Evolutionary conservation across 1,140 invertebrate species (phyloP), one percentile per base, ranked within the genome.

Genomic region (Scaptomyza montana): DNA sequence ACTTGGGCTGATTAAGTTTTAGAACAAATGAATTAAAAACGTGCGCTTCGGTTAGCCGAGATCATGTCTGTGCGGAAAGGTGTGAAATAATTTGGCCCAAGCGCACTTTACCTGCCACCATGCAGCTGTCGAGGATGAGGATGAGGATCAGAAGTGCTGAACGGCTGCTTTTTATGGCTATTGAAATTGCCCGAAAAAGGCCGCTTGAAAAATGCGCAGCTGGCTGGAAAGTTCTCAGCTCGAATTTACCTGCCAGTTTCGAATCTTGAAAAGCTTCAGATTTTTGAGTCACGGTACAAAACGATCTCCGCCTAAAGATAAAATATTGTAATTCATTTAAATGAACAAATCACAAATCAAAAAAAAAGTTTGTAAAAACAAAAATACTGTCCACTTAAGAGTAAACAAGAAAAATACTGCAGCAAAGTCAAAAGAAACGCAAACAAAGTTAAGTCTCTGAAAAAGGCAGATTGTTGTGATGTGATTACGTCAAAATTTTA

Each of bases 21-120:
- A 89, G 84, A 89, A 89, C 84, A 89, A 89, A 89, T 89, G 85
- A 89, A 89, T 89, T 89, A 61, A 87, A 89, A 89, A 89, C 84
- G 84, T 89, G 85, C 84, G 51, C 74, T 45, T 61, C 50, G 60
- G 56, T 41, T 30, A 43, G 55, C 55, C 9, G 13, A 43, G 43
- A 16, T 53, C 57, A 62, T 46, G 57, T 61, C 56, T 61, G 12
- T 47, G 56, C 43, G 6, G 8, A 10, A 49, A 82, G 80, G 80
- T 84, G 80, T 71, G 80, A 84, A 84, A 78, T 84, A 76, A 84
- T 82, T 84, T 76, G 67, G 50, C 62, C 39, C 43, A 50, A 54
- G 50, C 50, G 63, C 73, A 55, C 56, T 53, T 66, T 84, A 84
- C 80, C 80, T 82, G 80, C 16, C 50, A 65, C 25, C 16, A 16